Base-by-base conservation (phyloP, 2,113 vertebrate genomes). In the Chionodraco myersi region DNA sequence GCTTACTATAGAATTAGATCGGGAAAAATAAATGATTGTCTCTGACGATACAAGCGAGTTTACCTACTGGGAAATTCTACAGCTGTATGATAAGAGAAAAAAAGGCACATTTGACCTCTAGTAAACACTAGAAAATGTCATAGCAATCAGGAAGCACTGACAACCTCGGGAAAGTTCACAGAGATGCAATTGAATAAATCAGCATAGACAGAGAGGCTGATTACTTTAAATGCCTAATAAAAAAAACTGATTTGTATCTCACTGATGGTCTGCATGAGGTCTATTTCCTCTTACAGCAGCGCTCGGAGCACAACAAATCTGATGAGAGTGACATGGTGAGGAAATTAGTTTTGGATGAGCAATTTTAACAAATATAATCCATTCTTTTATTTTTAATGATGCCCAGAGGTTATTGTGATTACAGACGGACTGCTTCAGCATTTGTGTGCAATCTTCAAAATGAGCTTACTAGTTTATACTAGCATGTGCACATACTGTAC, bases 331-430 rank as follows among this genome's bases (percentile, higher is more conserved):
- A 84, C 64, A 34, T 70, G 76, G 68, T 75, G 54, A 76, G 75
- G 83, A 89, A 89, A 91, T 89, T 12, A 73, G 76, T 78, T 90
- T 69, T 82, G 61, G 76, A 82, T 81, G 73, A 74, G 60, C 67
- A 62, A 72, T 68, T 82, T 86, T 48, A 80, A 62, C 62, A 85
- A 86, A 83, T 74, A 65, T 26, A 67, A 36, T 60, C 48, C 3
- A 30, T 66, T 83, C 69, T 77, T 75, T 70, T 57, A 45, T 71
- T 82, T 81, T 75, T 78, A 86, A 75, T 71, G 70, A 78, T 23
- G 72, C 67, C 83, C 57, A 36, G 45, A 75, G 86, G 87, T 86
- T 83, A 75, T 48, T 77, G 72, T 73, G 63, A 82, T 85, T 72
- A 62, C 61, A 86, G 60, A 68, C 5, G 2, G 23, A 74, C 54